phyloP scores from a whole-genome alignment of 2,797 vertebrate species.

The Sebastes vulpes region DNA sequence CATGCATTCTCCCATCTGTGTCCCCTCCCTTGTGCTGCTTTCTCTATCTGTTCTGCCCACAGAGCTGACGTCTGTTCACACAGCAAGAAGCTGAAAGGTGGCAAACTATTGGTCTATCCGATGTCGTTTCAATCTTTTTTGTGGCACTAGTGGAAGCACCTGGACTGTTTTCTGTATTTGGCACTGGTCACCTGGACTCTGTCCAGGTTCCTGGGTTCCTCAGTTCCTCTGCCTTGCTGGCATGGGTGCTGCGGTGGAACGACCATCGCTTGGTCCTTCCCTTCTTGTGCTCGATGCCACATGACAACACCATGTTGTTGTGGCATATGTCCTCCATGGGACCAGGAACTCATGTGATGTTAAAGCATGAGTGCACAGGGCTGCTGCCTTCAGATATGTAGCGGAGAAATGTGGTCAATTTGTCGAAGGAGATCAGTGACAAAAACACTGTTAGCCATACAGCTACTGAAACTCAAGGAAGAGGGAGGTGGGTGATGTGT shows the following conservation, averaged over 20 bases:
- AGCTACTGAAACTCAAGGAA: conserved; percentile 31
- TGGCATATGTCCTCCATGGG: conserved; percentile 59
- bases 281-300: conserved; percentile 36
- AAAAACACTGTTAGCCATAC: not conserved
- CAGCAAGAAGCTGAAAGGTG: conserved; percentile 38
- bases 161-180: conserved; percentile 13
- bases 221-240: conserved; percentile 32
- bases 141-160: not conserved
- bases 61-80: conserved; percentile 41
- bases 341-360: conserved; percentile 26
- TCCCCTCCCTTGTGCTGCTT: conserved; percentile 1
- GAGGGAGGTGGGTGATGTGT: conserved; percentile 15
- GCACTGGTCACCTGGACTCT: conserved; percentile 18
- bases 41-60: conserved; percentile 11
- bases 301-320: conserved; percentile 56
- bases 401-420: not conserved
- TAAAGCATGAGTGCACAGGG: conserved; percentile 11
- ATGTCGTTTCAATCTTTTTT: not conserved
- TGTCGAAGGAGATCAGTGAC: not conserved
- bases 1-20: conserved; percentile 26
- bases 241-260: not conserved
- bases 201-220: conserved; percentile 35
- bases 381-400: not conserved
- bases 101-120: conserved; percentile 9
- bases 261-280: conserved; percentile 20